Evolutionary conservation across 2,888 invertebrate genomes (phyloP).

Genomic region (Leistus spinibarbis): DNA sequence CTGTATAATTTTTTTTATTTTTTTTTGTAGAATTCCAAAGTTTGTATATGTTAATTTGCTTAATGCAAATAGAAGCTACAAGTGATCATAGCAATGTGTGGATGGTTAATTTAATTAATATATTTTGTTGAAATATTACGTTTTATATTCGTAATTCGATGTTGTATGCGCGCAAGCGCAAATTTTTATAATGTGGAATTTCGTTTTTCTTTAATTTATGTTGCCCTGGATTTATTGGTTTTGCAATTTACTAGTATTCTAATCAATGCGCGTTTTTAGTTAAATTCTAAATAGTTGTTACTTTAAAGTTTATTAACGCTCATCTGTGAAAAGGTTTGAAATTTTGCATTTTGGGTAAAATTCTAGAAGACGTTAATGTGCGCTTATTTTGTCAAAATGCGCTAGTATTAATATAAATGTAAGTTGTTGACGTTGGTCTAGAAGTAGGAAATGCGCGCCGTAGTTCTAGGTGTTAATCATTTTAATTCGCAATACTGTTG

Average conservation of each 20-base stretch:
- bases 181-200: too few species aligned
- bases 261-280: too few species aligned
- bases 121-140: background rate
- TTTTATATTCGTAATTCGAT: slow-evolving; percentile 10
- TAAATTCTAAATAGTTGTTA: too few species aligned
- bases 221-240: too few species aligned
- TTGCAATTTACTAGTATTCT: too few species aligned
- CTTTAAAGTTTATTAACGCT: too few species aligned
- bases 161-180: background rate
- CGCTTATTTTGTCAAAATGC: background rate
- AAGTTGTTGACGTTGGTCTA: too few species aligned
- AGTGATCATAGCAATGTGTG: slow-evolving; percentile 29
- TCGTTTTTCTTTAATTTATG: too few species aligned
- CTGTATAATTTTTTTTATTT: background rate
- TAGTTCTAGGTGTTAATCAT: background rate
- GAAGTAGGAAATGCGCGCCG: background rate
- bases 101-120: slow-evolving; percentile 2
- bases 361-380: background rate
- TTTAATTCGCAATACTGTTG: background rate
- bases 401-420: background rate
- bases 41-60: background rate
- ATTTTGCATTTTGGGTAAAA: too few species aligned
- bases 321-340: too few species aligned
- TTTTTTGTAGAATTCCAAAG: too few species aligned
- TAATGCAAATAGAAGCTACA: background rate